Percentiles rank a stretch among this genome's conserved stretches.
These are phyloP conservation scores for Tiaroga cobitis DNA, from an alignment of 2,797 vertebrate genomes.

Conservation along the genomic window DNA sequence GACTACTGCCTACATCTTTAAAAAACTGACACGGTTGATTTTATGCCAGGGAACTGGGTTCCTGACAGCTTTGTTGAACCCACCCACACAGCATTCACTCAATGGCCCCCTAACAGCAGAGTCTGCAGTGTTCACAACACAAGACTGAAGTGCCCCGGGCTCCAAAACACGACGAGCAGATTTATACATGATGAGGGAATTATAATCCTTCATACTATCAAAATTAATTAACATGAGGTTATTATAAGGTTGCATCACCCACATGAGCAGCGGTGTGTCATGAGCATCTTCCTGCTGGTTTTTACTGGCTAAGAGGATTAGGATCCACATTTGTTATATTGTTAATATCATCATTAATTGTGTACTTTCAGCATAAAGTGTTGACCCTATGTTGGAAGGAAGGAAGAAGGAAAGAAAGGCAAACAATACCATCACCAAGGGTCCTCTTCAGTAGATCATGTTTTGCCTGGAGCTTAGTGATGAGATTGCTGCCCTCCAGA, in stretches of 20 bases:
- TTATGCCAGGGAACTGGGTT: slow-evolving; percentile 18
- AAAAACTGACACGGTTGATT: slow-evolving; percentile 12
- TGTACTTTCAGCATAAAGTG: background rate
- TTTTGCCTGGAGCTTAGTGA: slow-evolving; percentile 98
- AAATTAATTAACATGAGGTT: slow-evolving; percentile 13
- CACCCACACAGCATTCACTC: slow-evolving; percentile 33
- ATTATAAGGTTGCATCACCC: slow-evolving; percentile 22
- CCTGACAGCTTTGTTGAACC: slow-evolving; percentile 27
- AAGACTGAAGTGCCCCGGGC: slow-evolving; percentile 16
- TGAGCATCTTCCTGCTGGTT: background rate
- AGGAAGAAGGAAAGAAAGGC: slow-evolving; percentile 10
- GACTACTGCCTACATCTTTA: slow-evolving; percentile 21
- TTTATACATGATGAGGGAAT: background rate
- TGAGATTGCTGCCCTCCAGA: slow-evolving; percentile 98
- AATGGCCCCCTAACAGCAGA: slow-evolving; percentile 4
- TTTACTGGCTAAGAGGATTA: slow-evolving; percentile 3
- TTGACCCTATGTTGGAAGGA: background rate
- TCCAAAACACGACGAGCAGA: slow-evolving; percentile 12
- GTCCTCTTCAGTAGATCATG: slow-evolving; percentile 95
- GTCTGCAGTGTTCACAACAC: slow-evolving; percentile 17
- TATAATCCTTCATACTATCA: slow-evolving; percentile 13
- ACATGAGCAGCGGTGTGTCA: background rate
- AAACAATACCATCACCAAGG: slow-evolving; percentile 88
- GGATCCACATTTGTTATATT: background rate
- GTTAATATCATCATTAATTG: background rate